Evolutionary conservation across 2,113 vertebrate genomes (phyloP), one percentile per base, ranked within the genome.

Genomic region (Gymnorhina tibicen): DNA sequence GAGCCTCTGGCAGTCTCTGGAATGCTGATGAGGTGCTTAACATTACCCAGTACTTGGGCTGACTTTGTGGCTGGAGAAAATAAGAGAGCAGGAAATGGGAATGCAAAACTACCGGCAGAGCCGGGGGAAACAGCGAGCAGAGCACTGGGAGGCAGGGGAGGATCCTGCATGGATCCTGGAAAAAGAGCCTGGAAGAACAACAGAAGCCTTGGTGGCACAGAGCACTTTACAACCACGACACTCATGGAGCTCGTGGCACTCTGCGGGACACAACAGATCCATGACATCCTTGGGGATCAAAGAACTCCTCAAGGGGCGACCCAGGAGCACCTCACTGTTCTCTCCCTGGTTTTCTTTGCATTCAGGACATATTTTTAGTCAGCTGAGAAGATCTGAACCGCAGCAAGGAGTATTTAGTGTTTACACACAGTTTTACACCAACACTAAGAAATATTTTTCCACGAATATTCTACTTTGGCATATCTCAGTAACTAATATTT

Each of bases 21-120:
- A 91, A 96, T 95, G 70, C 28, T 95, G 62, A 96, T 82, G 66
- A 82, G 74, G 22, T 47, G 56, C 3, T 87, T 53, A 79, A 53
- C 42, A 22, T 73, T 46, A 85, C 6, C 73, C 75, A 75, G 69
- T 3, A 2, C 67, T 55, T 30, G 26, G 46, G 66, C 58, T 82
- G 77, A 76, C 37, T 69, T 78, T 79, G 58, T 44, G 37, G 42
- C 32, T 22, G 11, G 37, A 82, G 49, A 39, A 85, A 85, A 76
- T 0, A 64, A 64, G 35, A 24, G 37, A 84, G 30, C 3, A 53
- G 73, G 53, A 37, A 89, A 85, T 24, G 28, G 30, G 56, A 87
- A 76, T 10, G 5, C 6, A 66, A 6, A 89, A 6, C 2, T 3
- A 23, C 50, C 27, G 26, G 32, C n/a, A 63, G 59, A 69, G 58